Base-by-base conservation (phyloP, 2,113 vertebrate genomes). In the Sclerurus mexicanus region DNA sequence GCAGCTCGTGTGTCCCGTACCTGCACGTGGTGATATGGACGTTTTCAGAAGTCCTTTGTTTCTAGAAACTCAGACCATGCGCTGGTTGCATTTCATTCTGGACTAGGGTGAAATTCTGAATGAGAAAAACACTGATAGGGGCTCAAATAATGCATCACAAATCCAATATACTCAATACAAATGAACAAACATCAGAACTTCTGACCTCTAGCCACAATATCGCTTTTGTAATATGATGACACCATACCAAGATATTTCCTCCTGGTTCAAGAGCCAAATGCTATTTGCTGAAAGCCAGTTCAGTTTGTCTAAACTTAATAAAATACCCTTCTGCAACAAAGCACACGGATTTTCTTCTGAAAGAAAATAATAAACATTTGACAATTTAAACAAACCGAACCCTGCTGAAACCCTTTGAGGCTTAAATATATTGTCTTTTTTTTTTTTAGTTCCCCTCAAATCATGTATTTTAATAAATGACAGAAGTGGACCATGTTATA, bases 361-460 rank as follows among this genome's bases (percentile, higher is more conserved):
- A 74, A 85, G 84, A 96, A 97, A 95, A 95, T 85, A 89, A 95
- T 86, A 96, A 97, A 95, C 81, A 96, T 94, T 93, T 96, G 93
- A 96, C 95, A 95, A 92, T 89, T 85, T 87, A 96, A 98, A 96
- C 74, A 97, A 97, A 87, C 87, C 52, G 77, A 96, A 77, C 30
- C n/a, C 76, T 77, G 89, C 62, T 31, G 14, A 87, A 96, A 94
- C 42, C 39, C 60, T 84, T 46, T 23, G 18, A 96, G 87, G 80
- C 39, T 87, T 60, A 80, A 85, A 33, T 68, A 89, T 68, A 83
- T 40, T 72, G 53, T 5, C 30, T 62, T 77, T 72, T 47, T 53
- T 28, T 6, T 53, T 4, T 2, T 9, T 42, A 42, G 40, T 42
- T 14, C 2, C 7, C 17, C 53, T 11, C 68, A 96, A 93, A 92